Evolutionary conservation across 2,888 invertebrate species (phyloP).

Genomic region (Nomada lathburiana): DNA sequence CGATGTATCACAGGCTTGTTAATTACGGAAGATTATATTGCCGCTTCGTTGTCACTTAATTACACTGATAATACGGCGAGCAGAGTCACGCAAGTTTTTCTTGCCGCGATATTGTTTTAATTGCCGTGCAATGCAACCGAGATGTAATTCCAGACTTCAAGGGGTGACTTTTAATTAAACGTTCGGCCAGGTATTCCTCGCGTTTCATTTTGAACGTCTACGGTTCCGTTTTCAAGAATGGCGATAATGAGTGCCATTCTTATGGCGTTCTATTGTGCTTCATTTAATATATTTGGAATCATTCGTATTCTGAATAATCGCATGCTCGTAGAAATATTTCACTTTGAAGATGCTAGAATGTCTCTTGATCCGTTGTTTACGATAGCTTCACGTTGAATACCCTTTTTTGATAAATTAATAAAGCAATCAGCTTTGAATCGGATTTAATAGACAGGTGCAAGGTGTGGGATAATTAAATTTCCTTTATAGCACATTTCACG

Average conservation of each 20-base stretch:
- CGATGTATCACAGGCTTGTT: neutral
- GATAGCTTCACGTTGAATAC: too few relatives aligned
- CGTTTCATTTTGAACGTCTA: conserved; percentile 4
- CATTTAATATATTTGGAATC: neutral
- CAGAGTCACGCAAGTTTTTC: neutral
- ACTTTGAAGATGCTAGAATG: neutral
- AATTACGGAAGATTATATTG: conserved; percentile 7
- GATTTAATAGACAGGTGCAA: too few relatives aligned
- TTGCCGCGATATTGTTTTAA: conserved; percentile 28
- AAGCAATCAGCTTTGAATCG: too few relatives aligned
- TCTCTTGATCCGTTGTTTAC: too few relatives aligned
- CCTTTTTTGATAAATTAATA: too few relatives aligned
- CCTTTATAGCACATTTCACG: conserved; percentile 1
- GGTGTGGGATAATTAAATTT: neutral
- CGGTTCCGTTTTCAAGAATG: neutral
- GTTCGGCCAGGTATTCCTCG: conserved; percentile 3
- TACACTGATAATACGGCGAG: neutral
- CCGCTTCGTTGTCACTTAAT: conserved; percentile 24
- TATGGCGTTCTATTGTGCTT: neutral
- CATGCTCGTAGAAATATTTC: neutral
- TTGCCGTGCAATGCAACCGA: conserved; percentile 13
- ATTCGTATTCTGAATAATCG: neutral
- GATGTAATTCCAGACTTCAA: conserved; percentile 12
- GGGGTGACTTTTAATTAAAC: conserved; percentile 35
- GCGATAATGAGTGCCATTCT: neutral